These are phyloP conservation scores for Allolobophora icterica DNA, from an alignment of 2,888 invertebrate genomes.

Conservation along the genomic window DNA sequence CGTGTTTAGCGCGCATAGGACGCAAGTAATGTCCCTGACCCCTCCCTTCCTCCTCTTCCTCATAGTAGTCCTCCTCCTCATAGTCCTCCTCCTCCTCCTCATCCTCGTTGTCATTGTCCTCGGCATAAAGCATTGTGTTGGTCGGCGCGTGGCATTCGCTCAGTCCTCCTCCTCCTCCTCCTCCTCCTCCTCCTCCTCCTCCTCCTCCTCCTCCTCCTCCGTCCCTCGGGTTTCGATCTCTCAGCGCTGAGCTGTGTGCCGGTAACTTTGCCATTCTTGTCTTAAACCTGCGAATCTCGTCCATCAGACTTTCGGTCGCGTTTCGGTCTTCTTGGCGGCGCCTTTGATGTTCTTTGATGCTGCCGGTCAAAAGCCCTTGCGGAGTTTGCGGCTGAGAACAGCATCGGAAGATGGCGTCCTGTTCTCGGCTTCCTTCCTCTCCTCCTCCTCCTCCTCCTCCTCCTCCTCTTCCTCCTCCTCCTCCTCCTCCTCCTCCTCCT, in stretches of 20 bases:
- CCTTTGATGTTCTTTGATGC: not conserved
- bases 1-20: not conserved
- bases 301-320: not conserved
- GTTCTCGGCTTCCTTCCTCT: not conserved
- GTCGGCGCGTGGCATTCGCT: not conserved
- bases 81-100: not conserved
- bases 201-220: not conserved
- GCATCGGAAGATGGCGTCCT: not conserved
- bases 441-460: not conserved
- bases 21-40: not conserved
- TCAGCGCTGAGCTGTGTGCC: conserved; percentile 35
- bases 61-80: not conserved
- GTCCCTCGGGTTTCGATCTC: not conserved
- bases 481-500: no score
- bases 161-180: not conserved
- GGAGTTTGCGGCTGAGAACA: not conserved
- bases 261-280: conserved; percentile 24
- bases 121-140: not conserved
- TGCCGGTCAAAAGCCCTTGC: not conserved
- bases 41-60: not conserved
- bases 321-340: not conserved
- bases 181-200: not conserved
- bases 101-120: not conserved
- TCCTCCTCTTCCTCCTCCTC: no score
- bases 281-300: conserved; percentile 12